Evolutionary conservation across 2,888 invertebrate genomes (phyloP), one percentile per base, ranked within the genome.

Genomic region (Oscheius myriophilus): DNA sequence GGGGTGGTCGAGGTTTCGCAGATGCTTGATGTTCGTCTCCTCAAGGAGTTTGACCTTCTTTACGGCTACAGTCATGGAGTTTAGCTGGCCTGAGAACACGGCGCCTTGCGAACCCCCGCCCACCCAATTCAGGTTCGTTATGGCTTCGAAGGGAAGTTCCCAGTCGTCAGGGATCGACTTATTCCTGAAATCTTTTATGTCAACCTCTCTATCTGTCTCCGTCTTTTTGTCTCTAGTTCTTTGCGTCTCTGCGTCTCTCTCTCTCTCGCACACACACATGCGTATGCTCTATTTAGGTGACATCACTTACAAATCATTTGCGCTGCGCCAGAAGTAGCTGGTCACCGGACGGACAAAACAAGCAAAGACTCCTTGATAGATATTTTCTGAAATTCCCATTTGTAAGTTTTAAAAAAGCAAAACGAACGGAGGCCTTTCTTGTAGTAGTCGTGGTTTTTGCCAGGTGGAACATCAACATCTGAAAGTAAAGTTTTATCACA

Each of bases 61-160:
- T 26, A 98, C 95, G 25, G 97, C 97, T 16, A 98, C 94, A 83
- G 91, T 91, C 87, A 93, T 92, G 7, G 84, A 85, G 90, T 87
- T 86, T 21, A 94, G 89, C 82, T 91, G 92, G 0, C 95, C 96
- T 9, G 67, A 61, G 54, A 71, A 79, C 0, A 97, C 96, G 0
- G 94, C 93, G 6, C 96, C 96, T 87, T 97, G 96, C 6, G 96
- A 95, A 0, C 97, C 97, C 70, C 94, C 93, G 0, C 96, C 96
- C 65, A 97, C 89, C 91, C 93, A 96, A 83, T 93, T 91, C 66
- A 96, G 89, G 82, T 95, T 93, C 63, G 91, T 92, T 75, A 97
- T 93, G 21, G 91, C 90, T 86, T 96, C 95, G 88, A 95, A 95
- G 0, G 94, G 92, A 73, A 96, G 93, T 88, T 96, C 95, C 96